These are phyloP conservation scores for Zophobas morio DNA, from an alignment of 1,140 invertebrate species.

Conservation along the genomic window DNA sequence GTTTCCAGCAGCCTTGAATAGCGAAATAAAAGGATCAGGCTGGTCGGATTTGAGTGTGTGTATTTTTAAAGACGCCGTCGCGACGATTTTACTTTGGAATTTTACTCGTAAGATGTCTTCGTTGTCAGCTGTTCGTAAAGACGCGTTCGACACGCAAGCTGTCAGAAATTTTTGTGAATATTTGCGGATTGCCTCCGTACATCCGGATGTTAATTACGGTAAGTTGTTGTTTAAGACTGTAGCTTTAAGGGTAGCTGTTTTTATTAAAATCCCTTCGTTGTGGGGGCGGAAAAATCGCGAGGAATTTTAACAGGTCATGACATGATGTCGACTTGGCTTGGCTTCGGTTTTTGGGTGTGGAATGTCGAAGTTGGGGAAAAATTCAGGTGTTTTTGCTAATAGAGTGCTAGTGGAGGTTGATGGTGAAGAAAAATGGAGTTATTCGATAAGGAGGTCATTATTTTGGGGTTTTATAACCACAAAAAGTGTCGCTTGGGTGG, in stretches of 20 bases:
- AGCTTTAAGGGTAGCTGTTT: conserved; percentile 3
- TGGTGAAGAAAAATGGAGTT: background rate
- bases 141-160: conserved; percentile 72
- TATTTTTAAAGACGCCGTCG: conserved; percentile 25
- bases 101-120: conserved; percentile 56
- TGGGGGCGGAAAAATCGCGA: conserved; percentile 22
- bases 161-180: conserved; percentile 86
- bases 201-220: conserved; percentile 88
- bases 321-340: conserved; percentile 51
- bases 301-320: conserved; percentile 35
- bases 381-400: conserved; percentile 2
- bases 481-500: too few relatives aligned
- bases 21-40: conserved; percentile 8
- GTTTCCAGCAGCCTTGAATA: conserved; percentile 20
- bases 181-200: conserved; percentile 84
- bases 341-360: conserved; percentile 56
- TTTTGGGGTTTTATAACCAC: too few relatives aligned
- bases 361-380: conserved; percentile 23
- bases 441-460: background rate
- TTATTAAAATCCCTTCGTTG: conserved; percentile 29
- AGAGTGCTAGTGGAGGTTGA: background rate
- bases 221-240: conserved; percentile 64
- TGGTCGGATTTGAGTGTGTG: conserved; percentile 1
- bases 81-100: conserved; percentile 48
- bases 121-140: conserved; percentile 60